Evolutionary conservation across 2,113 vertebrate species (phyloP), one percentile per base, ranked within the genome.

Genomic region (Piprites chloris): DNA sequence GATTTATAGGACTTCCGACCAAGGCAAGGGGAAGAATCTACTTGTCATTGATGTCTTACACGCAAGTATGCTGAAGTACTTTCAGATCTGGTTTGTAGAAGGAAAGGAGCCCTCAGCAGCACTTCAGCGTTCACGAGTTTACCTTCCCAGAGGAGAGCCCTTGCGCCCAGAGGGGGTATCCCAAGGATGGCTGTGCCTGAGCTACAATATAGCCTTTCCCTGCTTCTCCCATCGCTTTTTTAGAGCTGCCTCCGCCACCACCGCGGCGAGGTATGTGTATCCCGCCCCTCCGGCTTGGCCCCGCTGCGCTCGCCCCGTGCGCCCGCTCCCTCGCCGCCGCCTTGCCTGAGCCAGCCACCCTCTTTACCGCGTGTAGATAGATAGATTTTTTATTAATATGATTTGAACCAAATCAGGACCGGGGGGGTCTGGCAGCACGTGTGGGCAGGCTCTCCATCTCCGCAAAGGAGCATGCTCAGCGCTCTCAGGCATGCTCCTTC

Each of bases 391-490:
- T 13, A 22, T 20, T 42, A 50, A 50, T 28, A 75, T 62, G 44
- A 53, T 46, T 69, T 22, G 6, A 94, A 75, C 58, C 71, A 20
- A 37, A 17, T 79, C 35, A 13, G 23, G 50, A 63, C 61, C 9
- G 42, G 59, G 66, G 59, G 14, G 44, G 3, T 42, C 39, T 37
- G 53, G 46, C 61, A 68, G 89, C 73, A 65, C 87, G 35, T 90
- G 90, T 52, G 66, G 67, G 85, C 77, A 83, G 35, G 44, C 56
- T 65, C 39, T 78, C 30, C 30, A 21, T 68, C 63, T 33, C 79
- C 12, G 71, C 82, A 56, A 92, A 92, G 58, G 88, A 93, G 94
- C 95, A 95, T 90, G 95, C 96, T 94, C 91, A 12, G 19, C 69
- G 50, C 35, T 86, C 73, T 46, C 79, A 65, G 77, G 47, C 95